A percentile compares a stretch with the other conserved stretches of the same genome.
Evolutionary conservation across 2,797 vertebrate species (phyloP).

Genomic region (Gambelia wislizenii): DNA sequence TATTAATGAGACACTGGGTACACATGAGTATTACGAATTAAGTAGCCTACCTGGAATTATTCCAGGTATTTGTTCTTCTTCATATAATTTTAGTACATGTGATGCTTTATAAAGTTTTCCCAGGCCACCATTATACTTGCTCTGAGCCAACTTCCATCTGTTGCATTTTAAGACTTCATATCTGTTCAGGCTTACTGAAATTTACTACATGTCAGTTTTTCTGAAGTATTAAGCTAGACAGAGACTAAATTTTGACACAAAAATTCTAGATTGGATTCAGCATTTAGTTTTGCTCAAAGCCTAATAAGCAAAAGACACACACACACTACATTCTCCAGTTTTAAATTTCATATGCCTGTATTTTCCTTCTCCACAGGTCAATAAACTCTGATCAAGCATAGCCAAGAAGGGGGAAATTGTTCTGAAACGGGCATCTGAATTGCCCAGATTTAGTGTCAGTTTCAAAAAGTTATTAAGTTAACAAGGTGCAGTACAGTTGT

Average conservation of each 20-base stretch:
- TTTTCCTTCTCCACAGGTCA: not conserved
- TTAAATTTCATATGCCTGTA: not conserved
- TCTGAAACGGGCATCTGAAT: not conserved
- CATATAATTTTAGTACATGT: not conserved
- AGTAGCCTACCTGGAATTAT: not conserved
- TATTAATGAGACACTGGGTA: not conserved
- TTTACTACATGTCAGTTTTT: not conserved
- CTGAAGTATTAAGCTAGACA: not conserved
- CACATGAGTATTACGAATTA: not conserved
- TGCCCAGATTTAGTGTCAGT: too few relatives aligned
- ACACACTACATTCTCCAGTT: not conserved
- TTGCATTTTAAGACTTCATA: not conserved
- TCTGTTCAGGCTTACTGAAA: not conserved
- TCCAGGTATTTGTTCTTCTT: not conserved
- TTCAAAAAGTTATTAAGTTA: not conserved
- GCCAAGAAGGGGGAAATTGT: not conserved
- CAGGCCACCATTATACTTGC: too few relatives aligned
- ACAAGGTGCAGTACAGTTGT: not conserved
- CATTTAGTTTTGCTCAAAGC: constrained; percentile 3
- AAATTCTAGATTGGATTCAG: not conserved
- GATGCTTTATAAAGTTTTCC: not conserved
- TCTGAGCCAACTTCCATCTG: not conserved
- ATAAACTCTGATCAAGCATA: too few relatives aligned
- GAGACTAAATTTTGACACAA: not conserved
- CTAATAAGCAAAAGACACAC: not conserved